Conservation (phyloP, 2,888 invertebrate genomes). For the Merodon equestris region DNA sequence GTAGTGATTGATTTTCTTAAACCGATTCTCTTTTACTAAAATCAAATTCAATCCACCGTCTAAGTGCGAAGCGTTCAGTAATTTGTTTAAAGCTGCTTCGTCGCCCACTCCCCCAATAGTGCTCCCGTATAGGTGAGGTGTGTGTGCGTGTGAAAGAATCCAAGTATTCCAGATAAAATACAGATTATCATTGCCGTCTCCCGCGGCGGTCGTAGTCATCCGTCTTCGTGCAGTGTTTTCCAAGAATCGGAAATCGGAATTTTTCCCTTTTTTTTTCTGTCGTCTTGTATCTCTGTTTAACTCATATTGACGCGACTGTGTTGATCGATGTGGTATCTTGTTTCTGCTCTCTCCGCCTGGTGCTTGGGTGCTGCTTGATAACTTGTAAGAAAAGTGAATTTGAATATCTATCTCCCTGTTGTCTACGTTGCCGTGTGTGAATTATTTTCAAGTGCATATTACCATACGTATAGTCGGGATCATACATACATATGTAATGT, state of each 20-base stretch:
- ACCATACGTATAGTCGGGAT: conserved; percentile 17
- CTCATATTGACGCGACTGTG: no score
- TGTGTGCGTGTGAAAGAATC: no score
- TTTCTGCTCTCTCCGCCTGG: conserved; percentile 9
- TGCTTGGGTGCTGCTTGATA: conserved; percentile 18
- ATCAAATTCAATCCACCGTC: conserved; percentile 53
- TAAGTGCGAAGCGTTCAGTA: conserved; percentile 20
- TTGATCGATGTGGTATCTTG: no score
- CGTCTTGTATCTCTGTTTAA: no score
- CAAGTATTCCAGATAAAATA: no score
- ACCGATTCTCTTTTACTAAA: conserved; percentile 49
- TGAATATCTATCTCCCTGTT: conserved; percentile 2
- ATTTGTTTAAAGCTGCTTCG: conserved; percentile 42
- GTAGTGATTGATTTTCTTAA: conserved; percentile 68
- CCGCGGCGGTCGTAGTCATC: conserved; percentile 59
- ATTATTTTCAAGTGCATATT: neutral
- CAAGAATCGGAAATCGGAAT: conserved; percentile 42
- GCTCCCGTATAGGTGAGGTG: no score
- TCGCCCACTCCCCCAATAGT: conserved; percentile 7
- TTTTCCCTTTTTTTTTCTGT: conserved; percentile 37
- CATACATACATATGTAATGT: conserved; percentile 13
- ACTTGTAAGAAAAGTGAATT: conserved; percentile 28
- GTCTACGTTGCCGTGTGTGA: conserved; percentile 12
- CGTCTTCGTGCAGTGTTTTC: conserved; percentile 51
- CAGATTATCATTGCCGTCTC: conserved; percentile 50